Percentiles rank a stretch among this genome's conserved stretches.
phyloP scores from a whole-genome alignment of 2,888 invertebrate genomes.

The Drosophila dives region DNA sequence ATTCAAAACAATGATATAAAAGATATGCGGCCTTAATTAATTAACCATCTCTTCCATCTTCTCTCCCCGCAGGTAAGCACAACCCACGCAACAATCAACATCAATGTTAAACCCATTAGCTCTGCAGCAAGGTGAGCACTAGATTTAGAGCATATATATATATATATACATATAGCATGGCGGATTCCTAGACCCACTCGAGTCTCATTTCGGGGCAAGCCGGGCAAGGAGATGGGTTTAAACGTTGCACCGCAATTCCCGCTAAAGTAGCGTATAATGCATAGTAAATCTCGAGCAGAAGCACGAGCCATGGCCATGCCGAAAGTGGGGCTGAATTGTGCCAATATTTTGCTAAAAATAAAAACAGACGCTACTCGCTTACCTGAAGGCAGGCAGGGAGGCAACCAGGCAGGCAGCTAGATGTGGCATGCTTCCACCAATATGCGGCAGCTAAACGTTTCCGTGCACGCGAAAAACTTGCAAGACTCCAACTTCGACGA shows the following conservation, averaged over 20 bases:
- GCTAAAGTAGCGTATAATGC: slow-evolving; percentile 63
- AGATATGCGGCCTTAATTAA: slow-evolving; percentile 40
- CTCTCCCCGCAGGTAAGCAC: slow-evolving; percentile 44
- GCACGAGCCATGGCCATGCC: slow-evolving; percentile 30
- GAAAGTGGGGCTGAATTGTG: slow-evolving; percentile 45
- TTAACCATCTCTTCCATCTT: slow-evolving; percentile 13
- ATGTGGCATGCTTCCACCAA: slow-evolving; percentile 56
- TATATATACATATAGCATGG: slow-evolving; percentile 26
- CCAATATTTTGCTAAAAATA: slow-evolving; percentile 78
- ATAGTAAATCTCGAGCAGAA: slow-evolving; percentile 53
- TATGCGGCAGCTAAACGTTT: slow-evolving; percentile 77
- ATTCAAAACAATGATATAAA: slow-evolving; percentile 14
- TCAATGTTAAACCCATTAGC: slow-evolving; percentile 44
- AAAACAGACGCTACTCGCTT: slow-evolving; percentile 65
- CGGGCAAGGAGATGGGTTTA: slow-evolving; percentile 4
- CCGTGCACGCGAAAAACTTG: slow-evolving; percentile 73
- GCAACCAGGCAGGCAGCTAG: slow-evolving; percentile 4
- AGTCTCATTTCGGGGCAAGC: slow-evolving; percentile 16
- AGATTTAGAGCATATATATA: slow-evolving; percentile 41
- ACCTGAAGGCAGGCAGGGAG: slow-evolving; percentile 25
- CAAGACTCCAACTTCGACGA: slow-evolving; percentile 14
- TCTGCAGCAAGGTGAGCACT: slow-evolving; percentile 44
- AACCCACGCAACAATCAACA: slow-evolving; percentile 35
- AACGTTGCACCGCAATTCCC: slow-evolving; percentile 28
- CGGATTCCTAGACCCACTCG: slow-evolving; percentile 21